Base-by-base conservation (phyloP, 2,888 invertebrate species). In the Limnephilus marmoratus region DNA sequence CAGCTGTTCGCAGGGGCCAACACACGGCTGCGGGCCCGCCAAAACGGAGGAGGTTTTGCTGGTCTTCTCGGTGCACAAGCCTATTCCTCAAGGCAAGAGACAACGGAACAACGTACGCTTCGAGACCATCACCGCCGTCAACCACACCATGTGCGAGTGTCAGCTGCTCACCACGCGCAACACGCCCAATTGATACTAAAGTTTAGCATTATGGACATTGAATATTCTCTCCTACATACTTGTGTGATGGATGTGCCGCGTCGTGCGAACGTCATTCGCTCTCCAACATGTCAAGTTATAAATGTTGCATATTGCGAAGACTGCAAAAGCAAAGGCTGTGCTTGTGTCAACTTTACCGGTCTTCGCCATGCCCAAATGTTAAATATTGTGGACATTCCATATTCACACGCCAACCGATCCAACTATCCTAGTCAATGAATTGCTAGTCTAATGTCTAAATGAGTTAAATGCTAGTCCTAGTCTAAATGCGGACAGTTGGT, bases 131-230 rank as follows among this genome's bases (percentile, higher is more conserved):
- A 24, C 29, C n/a, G 89, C 80, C 13, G 0, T 24, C 41, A 88
- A 91, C 81, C 91, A 91, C 88, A 91, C 91, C 12, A 11, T 83
- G 24, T 91, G 91, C 68, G 85, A 89, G 37, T 91, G 91, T 31
- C 89, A 89, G 41, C 18, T 45, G n/a, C 41, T 91, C 12, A 34
- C 68, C 24, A n/a, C n/a, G n/a, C n/a, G n/a, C n/a, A 89, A 91
- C 18, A 31, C 68, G 49, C 91, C 91, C 37, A 91, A 91, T 68
- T 85, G 89, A 91, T 49, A 34, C 85, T 12, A 45, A 45, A 45
- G 12, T 12, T 41, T 18, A 3, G 18, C 18, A 18, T 1, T 5
- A 15, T 24, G 53, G 53, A 53, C 53, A 53, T 53, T 53, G 53
- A 53, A 53, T 53, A 53, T 53, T 53, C 53, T 45, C 45, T 41